Conservation (phyloP, 2,888 invertebrate genomes). For the Ophion slaviceki region DNA sequence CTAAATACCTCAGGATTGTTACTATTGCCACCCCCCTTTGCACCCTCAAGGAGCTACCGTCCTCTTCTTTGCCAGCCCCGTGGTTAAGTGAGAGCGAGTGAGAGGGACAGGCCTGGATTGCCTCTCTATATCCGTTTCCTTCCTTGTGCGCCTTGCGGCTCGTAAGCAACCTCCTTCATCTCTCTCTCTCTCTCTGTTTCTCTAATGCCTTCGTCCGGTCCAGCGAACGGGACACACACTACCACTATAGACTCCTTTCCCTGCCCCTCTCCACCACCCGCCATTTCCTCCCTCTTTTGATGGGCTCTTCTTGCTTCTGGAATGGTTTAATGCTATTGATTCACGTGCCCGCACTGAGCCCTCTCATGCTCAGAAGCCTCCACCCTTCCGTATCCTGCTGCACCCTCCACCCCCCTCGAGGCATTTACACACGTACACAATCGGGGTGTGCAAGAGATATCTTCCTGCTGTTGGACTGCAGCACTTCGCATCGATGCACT, state of each 20-base stretch:
- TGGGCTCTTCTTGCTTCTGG: slow-evolving; percentile 75
- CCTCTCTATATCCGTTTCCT: slow-evolving; percentile 50
- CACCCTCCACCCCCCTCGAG: background rate
- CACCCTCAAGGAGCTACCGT: slow-evolving; percentile 64
- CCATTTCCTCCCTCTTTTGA: slow-evolving; percentile 76
- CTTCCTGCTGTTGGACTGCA: slow-evolving; percentile 37
- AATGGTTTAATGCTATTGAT: slow-evolving; percentile 84
- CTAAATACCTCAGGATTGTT: slow-evolving; percentile 84
- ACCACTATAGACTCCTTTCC: slow-evolving; percentile 62
- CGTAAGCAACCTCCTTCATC: slow-evolving; percentile 3
- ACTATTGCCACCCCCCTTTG: slow-evolving; percentile 80
- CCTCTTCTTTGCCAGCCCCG: slow-evolving; percentile 67
- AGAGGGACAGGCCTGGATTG: slow-evolving; percentile 39
- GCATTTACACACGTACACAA: slow-evolving; percentile 11
- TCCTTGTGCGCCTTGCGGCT: slow-evolving; percentile 43
- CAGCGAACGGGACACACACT: slow-evolving; percentile 64
- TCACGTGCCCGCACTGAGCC: slow-evolving; percentile 82
- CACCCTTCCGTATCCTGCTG: background rate
- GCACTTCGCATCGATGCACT: slow-evolving; percentile 50
- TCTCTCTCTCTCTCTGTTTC: slow-evolving; percentile 45
- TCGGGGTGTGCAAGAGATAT: slow-evolving; percentile 35
- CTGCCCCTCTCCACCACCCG: slow-evolving; percentile 20
- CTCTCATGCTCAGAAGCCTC: slow-evolving; percentile 67
- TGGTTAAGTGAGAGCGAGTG: slow-evolving; percentile 8
- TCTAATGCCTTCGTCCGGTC: slow-evolving; percentile 58